Percentiles rank a stretch among this genome's conserved stretches.
These are phyloP conservation scores for Pycnomerus fuliginosus DNA, from an alignment of 2,888 invertebrate species.

Conservation along the genomic window DNA sequence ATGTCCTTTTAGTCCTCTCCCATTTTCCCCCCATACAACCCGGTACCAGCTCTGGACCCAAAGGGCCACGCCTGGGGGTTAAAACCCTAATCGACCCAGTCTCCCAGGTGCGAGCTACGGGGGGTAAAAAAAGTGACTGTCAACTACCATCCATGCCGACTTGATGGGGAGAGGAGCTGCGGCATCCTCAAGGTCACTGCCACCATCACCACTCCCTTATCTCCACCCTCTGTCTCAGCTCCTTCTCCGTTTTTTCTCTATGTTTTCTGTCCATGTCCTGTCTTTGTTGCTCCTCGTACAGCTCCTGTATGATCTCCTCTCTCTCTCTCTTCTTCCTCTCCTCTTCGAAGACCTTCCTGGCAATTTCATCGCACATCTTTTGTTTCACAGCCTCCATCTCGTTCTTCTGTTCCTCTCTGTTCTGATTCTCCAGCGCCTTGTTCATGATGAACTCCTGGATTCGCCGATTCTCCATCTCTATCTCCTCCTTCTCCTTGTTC, in stretches of 20 bases:
- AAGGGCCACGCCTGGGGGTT: no score
- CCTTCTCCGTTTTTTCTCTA: conserved; percentile 30
- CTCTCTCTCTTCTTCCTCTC: conserved; percentile 47
- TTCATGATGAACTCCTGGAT: conserved; percentile 48
- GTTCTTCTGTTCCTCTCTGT: conserved; percentile 36
- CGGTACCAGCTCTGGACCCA: no score
- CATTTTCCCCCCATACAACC: no score
- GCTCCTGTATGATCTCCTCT: conserved; percentile 51
- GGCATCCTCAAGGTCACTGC: no score
- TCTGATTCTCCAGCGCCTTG: conserved; percentile 48
- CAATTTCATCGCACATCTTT: conserved; percentile 42
- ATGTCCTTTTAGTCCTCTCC: no score
- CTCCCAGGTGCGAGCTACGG: no score
- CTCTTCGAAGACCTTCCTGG: conserved; percentile 41
- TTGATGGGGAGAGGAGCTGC: no score
- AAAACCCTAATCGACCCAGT: no score
- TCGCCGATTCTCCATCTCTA: conserved; percentile 54
- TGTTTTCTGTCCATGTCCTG: conserved; percentile 51
- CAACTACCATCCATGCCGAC: no score
- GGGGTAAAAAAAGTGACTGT: no score
- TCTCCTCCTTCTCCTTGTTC: conserved; percentile 50
- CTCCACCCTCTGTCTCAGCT: conserved; percentile 47
- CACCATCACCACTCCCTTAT: conserved; percentile 42
- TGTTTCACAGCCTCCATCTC: conserved; percentile 39
- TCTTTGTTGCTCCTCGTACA: conserved; percentile 56